Evolutionary conservation across 2,113 vertebrate genomes (phyloP), one percentile per base, ranked within the genome.

Genomic region (Aleadryas rufinucha): DNA sequence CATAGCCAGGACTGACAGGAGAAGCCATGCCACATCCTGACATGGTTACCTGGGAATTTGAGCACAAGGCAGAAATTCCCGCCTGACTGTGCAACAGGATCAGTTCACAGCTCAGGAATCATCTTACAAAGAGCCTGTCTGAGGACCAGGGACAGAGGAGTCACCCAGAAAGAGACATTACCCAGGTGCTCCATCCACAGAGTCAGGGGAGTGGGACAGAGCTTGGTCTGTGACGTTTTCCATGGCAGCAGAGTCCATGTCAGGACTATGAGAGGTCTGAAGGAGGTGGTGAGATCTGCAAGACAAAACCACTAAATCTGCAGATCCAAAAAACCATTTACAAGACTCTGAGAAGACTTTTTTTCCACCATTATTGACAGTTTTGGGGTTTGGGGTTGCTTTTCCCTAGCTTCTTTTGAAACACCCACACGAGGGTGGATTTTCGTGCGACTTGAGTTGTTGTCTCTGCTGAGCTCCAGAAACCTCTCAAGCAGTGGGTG

Each of bases 201-300:
- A 4, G 4, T 22, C 9, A 2, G 35, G 17, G 16, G 18, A 44
- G 3, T 1, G 16, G 59, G 59, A 60, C 69, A 84, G 72, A 75
- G 10, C 22, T 63, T 64, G 79, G 26, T 21, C 52, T 47, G 21
- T 23, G 74, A 41, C 22, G 19, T 44, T 22, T 69, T 42, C 76
- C 30, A 3, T 4, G 21, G 28, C 50, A 65, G 72, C 42, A 44
- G 37, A n/a, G 13, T 30, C 35, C 27, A 0, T 0, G 1, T 6
- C 60, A 63, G 47, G 30, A 39, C 30, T 3, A 3, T 5, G n/a
- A 44, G 31, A 56, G 1, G 1, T 19, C n/a, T 50, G 59, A 65
- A 8, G 37, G 21, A 70, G 12, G 7, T 4, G 6, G 27, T 33
- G 68, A 44, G 39, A 76, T 7, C 41, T 41, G 9, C 35, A 75